Conservation (phyloP, 2,113 vertebrate genomes). For the Pedionomus torquatus region DNA sequence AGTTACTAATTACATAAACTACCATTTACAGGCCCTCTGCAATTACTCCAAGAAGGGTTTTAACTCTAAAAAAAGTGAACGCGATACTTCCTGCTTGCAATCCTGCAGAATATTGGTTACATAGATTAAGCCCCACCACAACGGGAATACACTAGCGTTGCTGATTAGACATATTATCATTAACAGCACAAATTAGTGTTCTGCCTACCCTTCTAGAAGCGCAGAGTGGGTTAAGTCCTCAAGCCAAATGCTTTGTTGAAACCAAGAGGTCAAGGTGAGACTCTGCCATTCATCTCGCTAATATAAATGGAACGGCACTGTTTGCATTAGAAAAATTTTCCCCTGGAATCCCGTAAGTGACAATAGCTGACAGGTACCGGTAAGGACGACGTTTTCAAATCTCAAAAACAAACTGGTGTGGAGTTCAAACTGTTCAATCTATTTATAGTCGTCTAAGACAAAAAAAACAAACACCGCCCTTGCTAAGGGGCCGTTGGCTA, state of each 20-base stretch:
- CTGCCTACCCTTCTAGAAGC: not conserved
- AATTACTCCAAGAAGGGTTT: not conserved
- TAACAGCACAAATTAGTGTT: slow-evolving; percentile 23
- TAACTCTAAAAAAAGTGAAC: not conserved
- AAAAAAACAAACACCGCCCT: slow-evolving; percentile 40
- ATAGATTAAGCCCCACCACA: not conserved
- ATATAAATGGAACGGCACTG: not conserved
- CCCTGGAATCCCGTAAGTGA: not conserved
- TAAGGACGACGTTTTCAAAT: not conserved
- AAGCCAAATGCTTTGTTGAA: not conserved
- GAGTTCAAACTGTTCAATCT: slow-evolving; percentile 47
- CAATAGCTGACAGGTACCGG: slow-evolving; percentile 34
- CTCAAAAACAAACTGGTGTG: slow-evolving; percentile 42
- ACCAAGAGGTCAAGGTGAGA: not conserved
- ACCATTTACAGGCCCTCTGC: slow-evolving; percentile 10
- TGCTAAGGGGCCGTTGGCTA: slow-evolving; percentile 44
- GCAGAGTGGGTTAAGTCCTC: not conserved
- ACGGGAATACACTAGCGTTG: not conserved
- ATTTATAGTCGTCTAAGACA: slow-evolving; percentile 39
- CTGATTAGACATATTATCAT: not conserved
- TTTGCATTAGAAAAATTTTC: not conserved
- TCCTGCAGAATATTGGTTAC: not conserved
- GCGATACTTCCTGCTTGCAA: not conserved
- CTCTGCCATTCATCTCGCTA: not conserved
- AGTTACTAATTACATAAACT: not conserved